A percentile compares a stretch with the other conserved stretches of the same genome.
These are phyloP conservation scores for Lordiphosa fenestrarum DNA, from an alignment of 2,888 invertebrate genomes.

Conservation along the genomic window DNA sequence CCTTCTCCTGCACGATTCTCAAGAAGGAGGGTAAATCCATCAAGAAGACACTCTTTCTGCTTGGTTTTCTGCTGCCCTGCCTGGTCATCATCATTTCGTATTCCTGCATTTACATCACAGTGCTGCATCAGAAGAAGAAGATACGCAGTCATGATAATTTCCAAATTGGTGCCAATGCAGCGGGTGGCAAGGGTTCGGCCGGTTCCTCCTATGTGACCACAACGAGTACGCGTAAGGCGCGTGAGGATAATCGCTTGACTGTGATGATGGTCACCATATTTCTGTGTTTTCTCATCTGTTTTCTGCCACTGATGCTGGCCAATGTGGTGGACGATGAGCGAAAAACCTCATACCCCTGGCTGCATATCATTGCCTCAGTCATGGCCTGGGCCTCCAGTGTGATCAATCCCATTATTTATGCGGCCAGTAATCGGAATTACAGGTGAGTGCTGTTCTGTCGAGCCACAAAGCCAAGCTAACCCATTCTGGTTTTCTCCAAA, in stretches of 20 bases:
- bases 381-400: slow-evolving; percentile 95
- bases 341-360: slow-evolving; percentile 85
- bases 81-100: slow-evolving; percentile 92
- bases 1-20: slow-evolving; percentile 94
- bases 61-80: slow-evolving; percentile 92
- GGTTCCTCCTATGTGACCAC: slow-evolving; percentile 78
- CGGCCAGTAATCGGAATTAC: slow-evolving; percentile 93
- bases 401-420: slow-evolving; percentile 94
- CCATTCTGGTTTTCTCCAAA: slow-evolving; percentile 9
- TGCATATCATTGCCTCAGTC: slow-evolving; percentile 91
- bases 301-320: slow-evolving; percentile 92
- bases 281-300: slow-evolving; percentile 91
- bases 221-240: slow-evolving; percentile 59
- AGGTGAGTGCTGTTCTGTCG: slow-evolving; percentile 71
- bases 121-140: slow-evolving; percentile 87
- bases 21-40: slow-evolving; percentile 89
- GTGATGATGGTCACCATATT: slow-evolving; percentile 94
- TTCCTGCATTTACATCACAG: slow-evolving; percentile 91
- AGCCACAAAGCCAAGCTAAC: no score
- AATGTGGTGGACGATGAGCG: slow-evolving; percentile 91
- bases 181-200: slow-evolving; percentile 39
- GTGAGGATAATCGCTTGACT: slow-evolving; percentile 90
- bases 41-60: slow-evolving; percentile 90
- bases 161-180: slow-evolving; percentile 62
- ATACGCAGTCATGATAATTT: slow-evolving; percentile 84